A percentile compares a stretch with the other conserved stretches of the same genome.
Evolutionary conservation across 2,888 invertebrate species (phyloP).

Genomic region (Anticlea derivata): DNA sequence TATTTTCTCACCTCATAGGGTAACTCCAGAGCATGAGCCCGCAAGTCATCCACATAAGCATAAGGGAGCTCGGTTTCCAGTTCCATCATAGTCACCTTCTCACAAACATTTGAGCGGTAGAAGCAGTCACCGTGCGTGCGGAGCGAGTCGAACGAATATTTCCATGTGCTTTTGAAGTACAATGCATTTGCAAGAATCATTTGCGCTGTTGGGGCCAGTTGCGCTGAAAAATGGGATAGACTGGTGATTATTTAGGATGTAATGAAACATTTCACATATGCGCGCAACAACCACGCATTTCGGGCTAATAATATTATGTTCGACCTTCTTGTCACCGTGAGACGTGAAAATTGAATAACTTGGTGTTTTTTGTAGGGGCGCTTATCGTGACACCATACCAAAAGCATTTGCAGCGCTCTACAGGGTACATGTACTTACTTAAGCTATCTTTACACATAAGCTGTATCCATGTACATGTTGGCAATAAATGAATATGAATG

Average conservation of each 20-base stretch:
- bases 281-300: too few relatives aligned
- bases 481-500: too few relatives aligned
- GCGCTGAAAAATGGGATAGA: slow-evolving; percentile 59
- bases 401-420: too few relatives aligned
- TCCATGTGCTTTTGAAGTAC: slow-evolving; percentile 87
- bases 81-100: slow-evolving; percentile 85
- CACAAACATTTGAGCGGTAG: slow-evolving; percentile 69
- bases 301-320: too few relatives aligned
- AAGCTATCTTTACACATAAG: too few relatives aligned
- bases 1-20: slow-evolving; percentile 84
- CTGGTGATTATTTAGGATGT: background rate
- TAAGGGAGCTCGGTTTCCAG: slow-evolving; percentile 82
- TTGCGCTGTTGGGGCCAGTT: slow-evolving; percentile 71
- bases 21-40: slow-evolving; percentile 85
- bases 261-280: too few relatives aligned
- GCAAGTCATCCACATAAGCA: slow-evolving; percentile 78
- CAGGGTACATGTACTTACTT: too few relatives aligned
- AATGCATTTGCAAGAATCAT: slow-evolving; percentile 85
- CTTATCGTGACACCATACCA: too few relatives aligned
- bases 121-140: slow-evolving; percentile 82
- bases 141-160: slow-evolving; percentile 78
- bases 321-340: too few relatives aligned
- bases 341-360: too few relatives aligned
- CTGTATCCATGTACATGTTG: too few relatives aligned
- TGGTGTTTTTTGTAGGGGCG: too few relatives aligned